phyloP scores from a whole-genome alignment of 2,888 invertebrate genomes.

The Xestia ashworthii region DNA sequence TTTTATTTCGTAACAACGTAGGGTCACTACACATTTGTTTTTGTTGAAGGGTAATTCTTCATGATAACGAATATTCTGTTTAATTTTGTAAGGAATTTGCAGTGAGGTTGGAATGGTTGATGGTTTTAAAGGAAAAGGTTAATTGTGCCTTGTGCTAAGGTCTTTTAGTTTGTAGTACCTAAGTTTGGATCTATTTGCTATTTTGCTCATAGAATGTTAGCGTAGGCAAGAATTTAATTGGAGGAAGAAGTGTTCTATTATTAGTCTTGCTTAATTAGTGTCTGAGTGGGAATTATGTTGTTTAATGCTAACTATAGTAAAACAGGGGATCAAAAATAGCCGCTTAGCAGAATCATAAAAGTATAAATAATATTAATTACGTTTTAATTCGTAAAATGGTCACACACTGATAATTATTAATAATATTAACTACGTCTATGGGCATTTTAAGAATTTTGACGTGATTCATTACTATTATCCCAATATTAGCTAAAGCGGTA shows the following conservation, averaged over 20 bases:
- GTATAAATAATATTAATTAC: not conserved
- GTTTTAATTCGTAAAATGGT: not conserved
- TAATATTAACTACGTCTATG: no score
- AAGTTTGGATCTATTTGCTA: not conserved
- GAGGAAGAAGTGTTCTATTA: not conserved
- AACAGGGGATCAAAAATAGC: not conserved
- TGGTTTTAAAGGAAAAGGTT: constrained; percentile 4
- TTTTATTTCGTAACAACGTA: constrained; percentile 41
- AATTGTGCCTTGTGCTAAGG: not conserved
- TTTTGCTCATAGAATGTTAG: not conserved
- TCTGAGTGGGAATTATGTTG: not conserved
- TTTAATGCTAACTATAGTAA: not conserved
- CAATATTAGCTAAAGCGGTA: no score
- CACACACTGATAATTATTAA: no score
- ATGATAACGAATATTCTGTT: constrained; percentile 48
- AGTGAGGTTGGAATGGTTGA: constrained; percentile 20
- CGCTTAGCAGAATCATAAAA: not conserved
- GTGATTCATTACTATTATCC: no score
- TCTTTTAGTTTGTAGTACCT: constrained; percentile 5
- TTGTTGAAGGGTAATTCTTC: constrained; percentile 41
- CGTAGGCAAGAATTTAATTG: not conserved
- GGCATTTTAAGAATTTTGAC: no score
- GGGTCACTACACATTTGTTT: constrained; percentile 54
- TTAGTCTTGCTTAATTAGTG: not conserved
- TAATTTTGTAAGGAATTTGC: constrained; percentile 48